Percentiles rank a stretch among this genome's conserved stretches.
These are phyloP conservation scores for Andrena praecox DNA, from an alignment of 2,888 invertebrate genomes.

Conservation along the genomic window DNA sequence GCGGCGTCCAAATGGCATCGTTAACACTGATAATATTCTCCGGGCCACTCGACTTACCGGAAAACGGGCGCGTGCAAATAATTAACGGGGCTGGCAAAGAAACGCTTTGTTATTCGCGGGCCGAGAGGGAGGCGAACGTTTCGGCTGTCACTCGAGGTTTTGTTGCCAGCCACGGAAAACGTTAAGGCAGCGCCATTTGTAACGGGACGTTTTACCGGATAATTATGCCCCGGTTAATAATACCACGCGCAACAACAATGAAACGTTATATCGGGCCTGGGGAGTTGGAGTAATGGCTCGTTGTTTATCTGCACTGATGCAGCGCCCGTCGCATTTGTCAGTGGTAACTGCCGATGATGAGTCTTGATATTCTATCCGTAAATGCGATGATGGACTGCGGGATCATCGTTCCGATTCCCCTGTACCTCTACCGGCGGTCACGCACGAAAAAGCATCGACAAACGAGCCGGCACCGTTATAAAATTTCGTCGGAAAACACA, in stretches of 20 bases:
- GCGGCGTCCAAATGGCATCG: constrained; percentile 49
- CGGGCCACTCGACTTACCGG: constrained; percentile 46
- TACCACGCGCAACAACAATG: constrained; percentile 28
- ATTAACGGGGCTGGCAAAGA: constrained; percentile 40
- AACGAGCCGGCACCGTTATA: constrained; percentile 15
- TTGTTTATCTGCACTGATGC: constrained; percentile 47
- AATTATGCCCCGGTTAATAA: constrained; percentile 35
- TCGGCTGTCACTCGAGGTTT: not conserved
- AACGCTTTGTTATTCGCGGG: not conserved
- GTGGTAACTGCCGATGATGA: constrained; percentile 45
- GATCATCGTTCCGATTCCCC: constrained; percentile 16
- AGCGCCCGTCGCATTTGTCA: constrained; percentile 34
- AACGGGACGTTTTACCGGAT: constrained; percentile 11
- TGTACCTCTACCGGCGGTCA: not conserved
- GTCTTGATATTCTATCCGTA: constrained; percentile 46
- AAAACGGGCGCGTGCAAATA: constrained; percentile 27
- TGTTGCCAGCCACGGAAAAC: not conserved
- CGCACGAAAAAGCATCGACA: constrained; percentile 15
- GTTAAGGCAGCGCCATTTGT: not conserved
- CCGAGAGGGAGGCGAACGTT: not conserved
- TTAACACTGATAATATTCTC: constrained; percentile 60
- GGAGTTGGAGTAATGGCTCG: constrained; percentile 14
- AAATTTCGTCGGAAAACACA: constrained; percentile 18
- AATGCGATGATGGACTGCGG: constrained; percentile 36
- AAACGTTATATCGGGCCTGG: constrained; percentile 32